A percentile compares a stretch with the other conserved stretches of the same genome.
Conservation (phyloP, 2,113 vertebrate genomes). For the Anarrhichthys ocellatus region DNA sequence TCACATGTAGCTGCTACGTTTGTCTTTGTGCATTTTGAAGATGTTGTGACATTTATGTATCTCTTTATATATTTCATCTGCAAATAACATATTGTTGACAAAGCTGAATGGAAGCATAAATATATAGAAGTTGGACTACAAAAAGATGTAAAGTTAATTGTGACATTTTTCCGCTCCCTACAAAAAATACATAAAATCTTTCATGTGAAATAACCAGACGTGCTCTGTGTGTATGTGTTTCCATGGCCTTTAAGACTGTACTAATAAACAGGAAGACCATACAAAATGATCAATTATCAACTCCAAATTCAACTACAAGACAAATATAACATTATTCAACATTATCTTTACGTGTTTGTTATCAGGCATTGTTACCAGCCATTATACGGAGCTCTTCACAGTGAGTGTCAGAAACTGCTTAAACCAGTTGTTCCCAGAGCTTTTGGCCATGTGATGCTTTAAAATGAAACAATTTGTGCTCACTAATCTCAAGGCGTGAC, state of each 20-base stretch:
- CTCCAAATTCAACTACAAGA: no score
- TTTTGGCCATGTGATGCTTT: background rate
- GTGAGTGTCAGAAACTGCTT: background rate
- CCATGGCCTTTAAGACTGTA: background rate
- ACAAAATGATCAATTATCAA: background rate
- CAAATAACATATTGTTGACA: constrained; percentile 20
- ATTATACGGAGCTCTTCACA: no score
- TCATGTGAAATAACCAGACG: background rate
- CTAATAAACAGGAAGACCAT: background rate
- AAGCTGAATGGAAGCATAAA: background rate
- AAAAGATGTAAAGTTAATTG: background rate
- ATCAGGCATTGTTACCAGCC: background rate
- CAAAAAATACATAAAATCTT: background rate
- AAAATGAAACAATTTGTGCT: background rate
- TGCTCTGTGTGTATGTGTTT: background rate
- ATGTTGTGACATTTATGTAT: background rate
- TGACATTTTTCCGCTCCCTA: background rate
- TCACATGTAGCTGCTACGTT: background rate
- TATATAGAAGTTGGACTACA: background rate
- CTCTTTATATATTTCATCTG: constrained; percentile 4
- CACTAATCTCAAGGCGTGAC: background rate
- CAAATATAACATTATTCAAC: no score
- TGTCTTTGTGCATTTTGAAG: constrained; percentile 6
- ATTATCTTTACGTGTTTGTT: background rate
- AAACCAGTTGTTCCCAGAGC: background rate